These are phyloP conservation scores for Rhinoptilus africanus DNA, from an alignment of 2,113 vertebrate species.

Conservation along the genomic window DNA sequence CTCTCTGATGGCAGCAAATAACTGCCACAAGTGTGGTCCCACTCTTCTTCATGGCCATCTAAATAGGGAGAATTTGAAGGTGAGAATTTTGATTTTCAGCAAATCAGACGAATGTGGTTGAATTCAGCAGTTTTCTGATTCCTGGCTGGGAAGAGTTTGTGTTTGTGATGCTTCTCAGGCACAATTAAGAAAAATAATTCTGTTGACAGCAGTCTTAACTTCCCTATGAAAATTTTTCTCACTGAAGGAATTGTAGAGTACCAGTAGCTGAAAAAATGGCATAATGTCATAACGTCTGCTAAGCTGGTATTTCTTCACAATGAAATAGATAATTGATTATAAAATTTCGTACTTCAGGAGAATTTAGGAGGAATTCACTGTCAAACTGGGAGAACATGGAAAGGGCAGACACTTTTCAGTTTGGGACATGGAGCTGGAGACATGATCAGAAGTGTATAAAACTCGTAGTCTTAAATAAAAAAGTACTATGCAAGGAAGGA, in stretches of 20 bases:
- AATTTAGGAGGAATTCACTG: not conserved
- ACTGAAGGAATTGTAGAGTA: not conserved
- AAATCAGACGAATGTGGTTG: not conserved
- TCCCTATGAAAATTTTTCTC: not conserved
- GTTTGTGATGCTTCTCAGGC: not conserved
- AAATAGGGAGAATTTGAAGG: not conserved
- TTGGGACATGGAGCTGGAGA: not conserved
- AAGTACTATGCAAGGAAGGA: not conserved
- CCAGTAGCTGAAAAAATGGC: not conserved
- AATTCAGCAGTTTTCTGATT: not conserved
- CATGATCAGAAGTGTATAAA: not conserved
- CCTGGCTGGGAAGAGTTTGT: not conserved
- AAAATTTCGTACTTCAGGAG: not conserved
- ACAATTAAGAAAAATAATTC: not conserved
- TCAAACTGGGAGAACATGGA: not conserved
- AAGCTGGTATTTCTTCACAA: not conserved
- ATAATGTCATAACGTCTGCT: not conserved
- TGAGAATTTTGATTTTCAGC: not conserved
- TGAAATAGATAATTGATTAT: not conserved
- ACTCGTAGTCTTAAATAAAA: not conserved
- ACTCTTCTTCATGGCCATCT: not conserved
- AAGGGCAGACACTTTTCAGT: not conserved
- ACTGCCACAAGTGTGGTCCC: not conserved
- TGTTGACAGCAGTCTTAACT: not conserved
- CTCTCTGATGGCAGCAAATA: not conserved